Conservation (phyloP, 92 coral and sea anemone genomes). For the Palythoa grandis region DNA sequence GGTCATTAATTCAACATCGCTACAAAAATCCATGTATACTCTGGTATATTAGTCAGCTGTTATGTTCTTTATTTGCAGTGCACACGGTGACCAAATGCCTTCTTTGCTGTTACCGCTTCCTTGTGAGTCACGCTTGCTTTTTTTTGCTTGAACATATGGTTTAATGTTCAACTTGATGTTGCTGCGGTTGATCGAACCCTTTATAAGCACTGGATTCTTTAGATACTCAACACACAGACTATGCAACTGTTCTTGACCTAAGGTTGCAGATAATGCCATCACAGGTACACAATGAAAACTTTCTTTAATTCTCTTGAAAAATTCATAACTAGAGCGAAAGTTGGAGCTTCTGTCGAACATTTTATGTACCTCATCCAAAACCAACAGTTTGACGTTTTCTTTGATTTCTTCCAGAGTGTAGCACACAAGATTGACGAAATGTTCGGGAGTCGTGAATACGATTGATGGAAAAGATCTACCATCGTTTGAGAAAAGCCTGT, state of each 20-base stretch:
- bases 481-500: no score
- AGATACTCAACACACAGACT: constrained; percentile 34
- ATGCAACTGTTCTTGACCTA: constrained; percentile 27
- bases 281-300: constrained; percentile 31
- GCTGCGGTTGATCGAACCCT: constrained; percentile 17
- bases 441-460: constrained; percentile 62
- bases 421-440: constrained; percentile 41
- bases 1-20: no score
- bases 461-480: constrained; percentile 36
- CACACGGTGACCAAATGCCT: no score
- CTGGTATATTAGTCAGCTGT: no score
- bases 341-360: constrained; percentile 47
- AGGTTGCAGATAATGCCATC: constrained; percentile 61
- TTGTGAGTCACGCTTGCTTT: no score
- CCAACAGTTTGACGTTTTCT: constrained; percentile 36
- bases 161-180: constrained; percentile 37
- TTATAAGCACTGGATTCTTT: constrained; percentile 26
- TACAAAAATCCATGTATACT: no score
- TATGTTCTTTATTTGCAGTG: no score
- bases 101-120: no score
- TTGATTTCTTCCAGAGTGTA: background rate
- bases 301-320: constrained; percentile 1
- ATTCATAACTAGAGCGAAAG: constrained; percentile 40
- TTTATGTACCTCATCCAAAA: constrained; percentile 57
- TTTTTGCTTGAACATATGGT: no score